A percentile compares a stretch with the other conserved stretches of the same genome.
phyloP scores from a whole-genome alignment of 2,797 vertebrate genomes.

The Falco biarmicus region DNA sequence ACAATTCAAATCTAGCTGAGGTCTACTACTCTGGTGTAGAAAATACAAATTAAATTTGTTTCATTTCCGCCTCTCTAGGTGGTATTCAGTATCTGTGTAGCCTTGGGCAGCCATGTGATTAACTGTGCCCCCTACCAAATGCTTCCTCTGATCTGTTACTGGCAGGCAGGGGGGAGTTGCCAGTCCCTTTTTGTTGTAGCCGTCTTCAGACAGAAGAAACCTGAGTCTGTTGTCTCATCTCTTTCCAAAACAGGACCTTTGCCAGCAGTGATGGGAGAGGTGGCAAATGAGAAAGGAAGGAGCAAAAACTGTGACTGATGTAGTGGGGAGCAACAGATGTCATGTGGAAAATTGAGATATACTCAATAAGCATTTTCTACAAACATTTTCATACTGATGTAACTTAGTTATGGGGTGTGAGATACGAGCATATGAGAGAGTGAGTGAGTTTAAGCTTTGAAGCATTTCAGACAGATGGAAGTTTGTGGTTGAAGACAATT shows the following conservation, averaged over 20 bases:
- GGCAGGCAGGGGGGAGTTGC: neutral
- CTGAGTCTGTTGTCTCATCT: neutral
- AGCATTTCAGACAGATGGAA: constrained; percentile 64
- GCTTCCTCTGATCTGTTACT: neutral
- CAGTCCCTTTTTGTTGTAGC: neutral
- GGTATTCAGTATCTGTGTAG: neutral
- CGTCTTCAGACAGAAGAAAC: neutral
- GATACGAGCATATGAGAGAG: constrained; percentile 55
- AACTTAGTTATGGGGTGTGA: constrained; percentile 65
- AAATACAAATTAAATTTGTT: neutral
- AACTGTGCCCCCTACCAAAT: neutral
- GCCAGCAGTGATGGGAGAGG: constrained; percentile 41
- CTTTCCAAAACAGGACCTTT: neutral
- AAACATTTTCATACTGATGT: constrained; percentile 62
- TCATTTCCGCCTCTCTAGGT: neutral
- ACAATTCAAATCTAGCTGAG: neutral
- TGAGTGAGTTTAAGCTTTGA: constrained; percentile 48
- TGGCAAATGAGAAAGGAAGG: constrained; percentile 54
- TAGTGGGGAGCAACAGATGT: constrained; percentile 67
- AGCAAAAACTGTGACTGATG: constrained; percentile 59
- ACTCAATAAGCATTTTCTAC: constrained; percentile 65
- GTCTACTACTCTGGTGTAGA: neutral
- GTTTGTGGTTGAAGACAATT: constrained; percentile 57
- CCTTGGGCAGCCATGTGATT: neutral
- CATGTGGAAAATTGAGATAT: constrained; percentile 63